phyloP scores from a whole-genome alignment of 2,888 invertebrate species.

The Strigamia maritima region DNA sequence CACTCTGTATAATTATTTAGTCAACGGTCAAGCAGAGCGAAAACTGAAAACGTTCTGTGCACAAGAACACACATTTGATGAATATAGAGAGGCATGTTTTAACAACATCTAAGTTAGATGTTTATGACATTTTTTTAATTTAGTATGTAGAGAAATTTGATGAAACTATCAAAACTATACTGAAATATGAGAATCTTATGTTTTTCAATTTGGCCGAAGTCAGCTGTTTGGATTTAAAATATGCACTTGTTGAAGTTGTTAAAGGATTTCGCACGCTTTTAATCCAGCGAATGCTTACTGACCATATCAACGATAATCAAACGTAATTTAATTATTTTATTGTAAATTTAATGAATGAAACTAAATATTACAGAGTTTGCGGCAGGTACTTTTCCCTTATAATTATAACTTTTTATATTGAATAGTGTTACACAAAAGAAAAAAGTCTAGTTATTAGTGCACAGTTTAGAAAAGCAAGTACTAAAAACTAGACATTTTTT shows the following conservation, averaged over 20 bases:
- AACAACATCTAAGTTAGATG: background rate
- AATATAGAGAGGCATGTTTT: conserved; percentile 51
- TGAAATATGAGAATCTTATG: conserved; percentile 7
- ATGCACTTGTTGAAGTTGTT: conserved; percentile 51
- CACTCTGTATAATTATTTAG: conserved; percentile 50
- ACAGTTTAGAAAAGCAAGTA: no score
- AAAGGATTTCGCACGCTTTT: conserved; percentile 43
- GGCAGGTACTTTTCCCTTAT: no score
- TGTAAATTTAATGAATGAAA: background rate
- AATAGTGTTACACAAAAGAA: no score
- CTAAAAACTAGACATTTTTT: no score
- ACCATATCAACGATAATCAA: conserved; percentile 18
- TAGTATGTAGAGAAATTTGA: conserved; percentile 8
- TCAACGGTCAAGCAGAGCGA: conserved; percentile 50
- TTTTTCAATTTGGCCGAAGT: conserved; percentile 44
- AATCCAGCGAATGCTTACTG: background rate
- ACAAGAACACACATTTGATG: conserved; percentile 52
- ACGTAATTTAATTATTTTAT: background rate
- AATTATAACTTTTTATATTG: no score
- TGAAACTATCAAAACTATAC: background rate
- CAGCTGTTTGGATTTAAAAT: conserved; percentile 52
- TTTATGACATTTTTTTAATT: background rate
- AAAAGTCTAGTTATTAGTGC: no score
- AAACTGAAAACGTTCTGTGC: conserved; percentile 51
- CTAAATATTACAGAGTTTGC: no score